A percentile compares a stretch with the other conserved stretches of the same genome.
Evolutionary conservation across 2,113 vertebrate genomes (phyloP).

Genomic region (Limnothrissa miodon): DNA sequence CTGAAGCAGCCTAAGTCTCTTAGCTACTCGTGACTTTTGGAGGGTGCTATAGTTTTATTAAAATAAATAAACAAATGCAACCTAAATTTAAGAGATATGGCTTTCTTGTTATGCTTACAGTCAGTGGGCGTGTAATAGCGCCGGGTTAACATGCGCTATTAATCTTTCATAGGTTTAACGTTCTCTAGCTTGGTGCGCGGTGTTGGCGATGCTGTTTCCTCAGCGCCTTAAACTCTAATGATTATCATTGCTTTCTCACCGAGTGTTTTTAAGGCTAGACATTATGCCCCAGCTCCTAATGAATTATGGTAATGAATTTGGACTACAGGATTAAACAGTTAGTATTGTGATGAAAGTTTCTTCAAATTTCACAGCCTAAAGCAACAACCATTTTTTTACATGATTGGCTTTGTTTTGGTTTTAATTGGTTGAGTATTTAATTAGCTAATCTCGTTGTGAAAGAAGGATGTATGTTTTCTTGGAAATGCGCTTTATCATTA

Average conservation of each 20-base stretch:
- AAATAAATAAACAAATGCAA: slow-evolving; percentile 39
- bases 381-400: slow-evolving; percentile 72
- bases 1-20: background rate
- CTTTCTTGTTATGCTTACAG: slow-evolving; percentile 73
- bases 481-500: background rate
- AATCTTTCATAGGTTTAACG: slow-evolving; percentile 70
- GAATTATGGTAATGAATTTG: slow-evolving; percentile 70
- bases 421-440: slow-evolving; percentile 75
- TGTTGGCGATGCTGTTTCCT: background rate
- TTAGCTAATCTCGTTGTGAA: slow-evolving; percentile 60
- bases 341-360: slow-evolving; percentile 68
- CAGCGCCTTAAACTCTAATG: slow-evolving; percentile 43
- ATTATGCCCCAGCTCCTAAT: slow-evolving; percentile 55
- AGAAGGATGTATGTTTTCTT: background rate
- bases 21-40: background rate
- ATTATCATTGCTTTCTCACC: slow-evolving; percentile 60
- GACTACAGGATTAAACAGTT: slow-evolving; percentile 66
- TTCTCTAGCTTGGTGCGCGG: slow-evolving; percentile 45
- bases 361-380: slow-evolving; percentile 66
- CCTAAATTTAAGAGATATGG: slow-evolving; percentile 64
- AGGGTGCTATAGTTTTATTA: slow-evolving; percentile 40
- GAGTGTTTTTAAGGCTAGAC: slow-evolving; percentile 51
- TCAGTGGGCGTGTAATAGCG: slow-evolving; percentile 72
- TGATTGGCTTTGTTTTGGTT: slow-evolving; percentile 72
- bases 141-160: slow-evolving; percentile 74